These are phyloP conservation scores for Drosophila percnosoma DNA, from an alignment of 2,888 invertebrate species.

Conservation along the genomic window DNA sequence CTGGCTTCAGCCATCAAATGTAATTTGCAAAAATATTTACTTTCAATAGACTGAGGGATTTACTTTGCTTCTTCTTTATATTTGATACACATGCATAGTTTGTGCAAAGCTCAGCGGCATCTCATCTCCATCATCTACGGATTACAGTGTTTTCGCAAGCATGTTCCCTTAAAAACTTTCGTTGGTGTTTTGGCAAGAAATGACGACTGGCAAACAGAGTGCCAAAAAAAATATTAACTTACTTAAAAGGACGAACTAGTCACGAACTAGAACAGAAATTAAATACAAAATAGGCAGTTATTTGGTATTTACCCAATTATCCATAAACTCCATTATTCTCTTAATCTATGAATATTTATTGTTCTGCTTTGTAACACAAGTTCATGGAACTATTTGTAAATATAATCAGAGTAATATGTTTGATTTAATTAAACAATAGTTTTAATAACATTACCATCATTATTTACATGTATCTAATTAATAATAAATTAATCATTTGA, in stretches of 20 bases:
- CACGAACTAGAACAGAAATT: not conserved
- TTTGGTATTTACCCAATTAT: not conserved
- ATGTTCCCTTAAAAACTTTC: constrained; percentile 19
- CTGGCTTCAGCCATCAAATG: constrained; percentile 52
- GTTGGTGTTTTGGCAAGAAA: not conserved
- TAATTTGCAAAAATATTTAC: constrained; percentile 77
- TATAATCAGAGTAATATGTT: not conserved
- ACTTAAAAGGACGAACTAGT: not conserved
- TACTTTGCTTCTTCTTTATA: not conserved
- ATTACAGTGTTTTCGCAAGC: not conserved
- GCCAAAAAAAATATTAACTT: not conserved
- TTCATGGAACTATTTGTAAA: not conserved
- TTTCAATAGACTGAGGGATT: constrained; percentile 57
- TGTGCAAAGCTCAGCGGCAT: constrained; percentile 27
- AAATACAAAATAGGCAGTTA: not conserved
- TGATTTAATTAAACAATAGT: not conserved
- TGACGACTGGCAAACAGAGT: not conserved
- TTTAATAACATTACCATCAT: not conserved
- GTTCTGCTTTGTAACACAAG: not conserved
- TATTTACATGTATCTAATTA: not conserved
- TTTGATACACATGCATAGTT: constrained; percentile 17
- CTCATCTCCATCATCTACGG: constrained; percentile 21
- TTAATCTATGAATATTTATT: not conserved
- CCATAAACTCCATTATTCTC: not conserved
- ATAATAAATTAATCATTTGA: not conserved